Conservation (phyloP, 1,140 invertebrate genomes). For the Oppia nitens region DNA sequence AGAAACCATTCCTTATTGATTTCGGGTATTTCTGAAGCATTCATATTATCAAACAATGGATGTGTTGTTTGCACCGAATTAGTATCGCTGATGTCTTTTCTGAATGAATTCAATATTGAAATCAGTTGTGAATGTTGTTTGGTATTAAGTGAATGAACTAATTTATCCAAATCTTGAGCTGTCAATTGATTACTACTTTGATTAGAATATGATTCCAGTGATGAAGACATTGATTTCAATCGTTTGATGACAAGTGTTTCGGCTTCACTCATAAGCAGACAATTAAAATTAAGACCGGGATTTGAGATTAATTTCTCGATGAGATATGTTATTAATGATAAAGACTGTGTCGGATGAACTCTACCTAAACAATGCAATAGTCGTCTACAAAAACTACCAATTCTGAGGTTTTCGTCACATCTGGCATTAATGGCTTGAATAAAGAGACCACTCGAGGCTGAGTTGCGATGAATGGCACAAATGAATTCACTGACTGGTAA, state of each 20-base stretch:
- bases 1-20: constrained; percentile 7
- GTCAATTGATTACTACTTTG: neutral
- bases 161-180: neutral
- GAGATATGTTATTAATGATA: constrained; percentile 39
- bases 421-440: constrained; percentile 45
- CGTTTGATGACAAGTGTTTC: constrained; percentile 4
- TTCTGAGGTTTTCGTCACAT: constrained; percentile 31
- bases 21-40: neutral
- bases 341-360: constrained; percentile 46
- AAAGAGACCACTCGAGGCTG: constrained; percentile 47
- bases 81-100: neutral
- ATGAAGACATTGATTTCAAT: neutral
- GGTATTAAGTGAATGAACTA: neutral
- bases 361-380: constrained; percentile 43
- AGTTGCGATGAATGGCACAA: constrained; percentile 44
- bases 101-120: neutral
- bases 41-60: neutral
- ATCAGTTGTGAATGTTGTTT: neutral
- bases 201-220: neutral
- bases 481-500: constrained; percentile 45
- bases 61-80: neutral
- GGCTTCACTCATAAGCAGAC: neutral
- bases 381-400: constrained; percentile 36
- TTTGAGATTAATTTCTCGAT: constrained; percentile 40
- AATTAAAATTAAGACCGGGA: constrained; percentile 31